Evolutionary conservation across 53 echinoderm and acorn worm genomes (phyloP).

Genomic region (Paracentrotus lividus): DNA sequence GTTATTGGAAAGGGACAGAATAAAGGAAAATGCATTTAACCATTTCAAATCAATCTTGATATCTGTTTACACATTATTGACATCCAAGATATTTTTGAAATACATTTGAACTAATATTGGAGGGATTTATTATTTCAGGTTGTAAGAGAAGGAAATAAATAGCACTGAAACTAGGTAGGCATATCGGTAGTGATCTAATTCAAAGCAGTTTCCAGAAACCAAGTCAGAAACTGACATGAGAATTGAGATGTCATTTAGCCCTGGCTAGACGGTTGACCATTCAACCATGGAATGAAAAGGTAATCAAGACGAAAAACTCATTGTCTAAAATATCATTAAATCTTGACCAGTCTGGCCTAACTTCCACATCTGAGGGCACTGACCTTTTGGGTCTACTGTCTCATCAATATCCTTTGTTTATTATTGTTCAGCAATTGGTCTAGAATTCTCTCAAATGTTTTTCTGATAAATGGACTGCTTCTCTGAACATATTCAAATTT

Average conservation of each 20-base stretch:
- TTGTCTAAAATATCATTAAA: slow-evolving; percentile 1
- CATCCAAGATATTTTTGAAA: background rate
- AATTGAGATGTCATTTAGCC: background rate
- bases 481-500: too few relatives aligned
- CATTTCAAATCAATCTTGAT: too few relatives aligned
- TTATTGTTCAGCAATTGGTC: background rate
- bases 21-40: too few relatives aligned
- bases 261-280: slow-evolving; percentile 4
- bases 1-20: too few relatives aligned
- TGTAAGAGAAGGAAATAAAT: too few relatives aligned
- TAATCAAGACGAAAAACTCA: background rate
- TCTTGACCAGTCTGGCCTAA: background rate
- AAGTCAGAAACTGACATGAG: background rate
- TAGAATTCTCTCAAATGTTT: background rate
- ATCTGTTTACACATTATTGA: too few relatives aligned
- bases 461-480: too few relatives aligned
- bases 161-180: too few relatives aligned
- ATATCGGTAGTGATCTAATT: background rate
- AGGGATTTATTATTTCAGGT: too few relatives aligned
- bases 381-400: background rate
- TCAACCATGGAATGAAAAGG: background rate
- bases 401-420: background rate
- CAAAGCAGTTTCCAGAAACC: background rate
- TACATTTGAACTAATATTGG: background rate
- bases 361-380: background rate